Evolutionary conservation across 1,140 invertebrate genomes (phyloP).

Genomic region (Maniola jurtina): DNA sequence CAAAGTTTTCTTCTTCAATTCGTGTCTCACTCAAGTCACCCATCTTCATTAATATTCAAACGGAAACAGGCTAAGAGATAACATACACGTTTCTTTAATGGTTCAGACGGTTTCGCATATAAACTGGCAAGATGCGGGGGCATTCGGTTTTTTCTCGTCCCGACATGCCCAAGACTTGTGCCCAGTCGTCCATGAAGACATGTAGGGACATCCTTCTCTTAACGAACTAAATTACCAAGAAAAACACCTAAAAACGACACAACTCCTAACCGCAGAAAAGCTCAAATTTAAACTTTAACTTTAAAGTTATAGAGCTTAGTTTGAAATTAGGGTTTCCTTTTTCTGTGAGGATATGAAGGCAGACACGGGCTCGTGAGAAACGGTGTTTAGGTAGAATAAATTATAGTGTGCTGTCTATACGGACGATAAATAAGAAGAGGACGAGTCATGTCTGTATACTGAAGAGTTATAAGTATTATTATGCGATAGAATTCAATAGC

Average conservation of each 20-base stretch:
- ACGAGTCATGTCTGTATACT: not conserved
- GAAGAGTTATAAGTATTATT: no score
- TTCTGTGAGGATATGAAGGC: conserved; percentile 8
- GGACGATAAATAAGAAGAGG: conserved; percentile 8
- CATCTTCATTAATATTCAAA: conserved; percentile 15
- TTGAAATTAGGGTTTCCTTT: not conserved
- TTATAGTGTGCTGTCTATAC: not conserved
- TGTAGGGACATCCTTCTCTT: conserved; percentile 16
- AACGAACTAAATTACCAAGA: conserved; percentile 11
- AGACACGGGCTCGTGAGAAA: conserved; percentile 12
- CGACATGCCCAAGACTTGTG: conserved; percentile 10
- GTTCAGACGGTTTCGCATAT: conserved; percentile 18
- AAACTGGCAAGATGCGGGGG: conserved; percentile 12
- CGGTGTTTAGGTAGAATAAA: conserved; percentile 12
- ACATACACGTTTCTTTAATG: conserved; percentile 16
- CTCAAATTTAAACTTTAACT: not conserved
- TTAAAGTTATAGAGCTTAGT: not conserved
- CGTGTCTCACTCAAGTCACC: conserved; percentile 12
- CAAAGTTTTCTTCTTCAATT: conserved; percentile 3
- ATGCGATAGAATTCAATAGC: not conserved
- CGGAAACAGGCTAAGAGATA: conserved; percentile 15
- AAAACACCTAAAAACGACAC: not conserved
- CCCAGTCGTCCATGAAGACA: conserved; percentile 11
- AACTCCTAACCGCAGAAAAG: not conserved
- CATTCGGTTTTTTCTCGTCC: conserved; percentile 13